These are phyloP conservation scores for Pseudonaja textilis DNA, from an alignment of 2,113 vertebrate genomes.

Conservation along the genomic window DNA sequence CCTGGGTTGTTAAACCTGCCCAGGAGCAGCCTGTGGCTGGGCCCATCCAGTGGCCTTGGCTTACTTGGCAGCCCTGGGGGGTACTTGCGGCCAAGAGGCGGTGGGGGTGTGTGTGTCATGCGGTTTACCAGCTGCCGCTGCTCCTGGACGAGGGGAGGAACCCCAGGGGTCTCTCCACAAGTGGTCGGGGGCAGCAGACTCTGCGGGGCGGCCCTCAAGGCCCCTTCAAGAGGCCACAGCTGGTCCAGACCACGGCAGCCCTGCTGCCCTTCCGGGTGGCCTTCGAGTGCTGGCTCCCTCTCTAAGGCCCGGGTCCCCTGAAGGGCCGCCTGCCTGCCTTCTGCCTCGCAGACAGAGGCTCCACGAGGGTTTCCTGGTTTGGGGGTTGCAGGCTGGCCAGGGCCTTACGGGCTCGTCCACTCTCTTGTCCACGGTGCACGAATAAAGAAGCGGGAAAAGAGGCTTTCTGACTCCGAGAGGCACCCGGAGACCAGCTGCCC, in stretches of 20 bases:
- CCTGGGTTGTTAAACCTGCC: neutral
- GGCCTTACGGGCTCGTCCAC: neutral
- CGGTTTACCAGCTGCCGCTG: neutral
- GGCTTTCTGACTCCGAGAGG: neutral
- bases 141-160: neutral
- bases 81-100: neutral
- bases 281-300: neutral
- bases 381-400: neutral
- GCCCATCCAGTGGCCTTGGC: neutral
- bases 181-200: neutral
- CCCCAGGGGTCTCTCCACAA: neutral
- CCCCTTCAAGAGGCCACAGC: neutral
- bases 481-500: neutral
- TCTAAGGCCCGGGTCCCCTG: neutral
- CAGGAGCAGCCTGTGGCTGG: neutral
- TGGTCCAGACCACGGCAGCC: neutral
- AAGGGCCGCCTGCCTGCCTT: neutral
- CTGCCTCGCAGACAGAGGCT: neutral
- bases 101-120: neutral
- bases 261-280: neutral
- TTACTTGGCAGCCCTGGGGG: neutral
- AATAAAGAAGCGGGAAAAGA: neutral
- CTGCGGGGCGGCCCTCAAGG: neutral
- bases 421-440: neutral
- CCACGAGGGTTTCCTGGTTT: neutral